Base-by-base conservation (phyloP, 1,140 invertebrate genomes). In the Drosophila orena region DNA sequence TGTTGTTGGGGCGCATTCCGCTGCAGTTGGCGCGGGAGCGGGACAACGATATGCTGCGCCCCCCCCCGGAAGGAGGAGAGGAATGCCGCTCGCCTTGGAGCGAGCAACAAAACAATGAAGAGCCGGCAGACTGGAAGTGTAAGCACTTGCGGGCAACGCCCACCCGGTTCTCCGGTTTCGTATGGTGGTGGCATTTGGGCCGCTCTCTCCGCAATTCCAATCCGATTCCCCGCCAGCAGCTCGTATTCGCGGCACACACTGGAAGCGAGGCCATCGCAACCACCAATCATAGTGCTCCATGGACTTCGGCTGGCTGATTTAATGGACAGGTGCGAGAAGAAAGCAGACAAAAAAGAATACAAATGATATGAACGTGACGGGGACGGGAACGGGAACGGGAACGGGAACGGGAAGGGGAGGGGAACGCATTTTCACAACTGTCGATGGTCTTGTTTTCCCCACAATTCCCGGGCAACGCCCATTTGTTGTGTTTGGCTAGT, bases 401-500 rank as follows among this genome's bases (percentile, higher is more conserved):
- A 24, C 2, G 30, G 17, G 17, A 56, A 24, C 47, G 1, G 27
- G 27, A 7, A 27, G 2, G 4, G 24, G 1, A 30, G 27, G 6
- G 27, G 27, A 2, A 30, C 7, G 30, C 30, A 37, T 66, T 64
- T 49, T 50, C 35, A 65, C 59, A 47, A 47, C 50, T 70, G 50
- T 70, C 27, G 24, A 3, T 30, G 22, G 11, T 15, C 24, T 35
- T 55, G 50, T 47, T 71, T 70, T 70, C 15, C 52, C 47, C 35
- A 24, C n/a, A 17, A 46, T 60, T 50, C 57, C 34, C 49, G 42
- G 79, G 84, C 40, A 59, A 79, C 84, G 84, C 84, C 84, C 84
- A 73, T 77, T 88, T 88, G 84, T 88, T 88, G 88, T 88, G 76
- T 83, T 81, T 81, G 75, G 69, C 65, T 84, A 71, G 81, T 80